Conservation (phyloP, 2,113 vertebrate genomes). For the Anolis sagrei region DNA sequence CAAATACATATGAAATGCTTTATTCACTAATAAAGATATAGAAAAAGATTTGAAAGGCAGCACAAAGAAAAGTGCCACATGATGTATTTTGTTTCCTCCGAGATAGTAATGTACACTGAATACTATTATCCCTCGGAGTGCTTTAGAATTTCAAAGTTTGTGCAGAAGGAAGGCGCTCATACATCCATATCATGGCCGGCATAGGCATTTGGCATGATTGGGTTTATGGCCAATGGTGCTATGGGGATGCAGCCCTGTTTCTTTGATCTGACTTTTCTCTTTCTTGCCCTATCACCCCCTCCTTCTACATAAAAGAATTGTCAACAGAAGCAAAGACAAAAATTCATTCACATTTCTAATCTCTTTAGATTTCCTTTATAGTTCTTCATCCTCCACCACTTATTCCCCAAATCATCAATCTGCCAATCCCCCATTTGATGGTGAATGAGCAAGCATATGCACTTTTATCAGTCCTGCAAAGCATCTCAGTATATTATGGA, state of each 20-base stretch:
- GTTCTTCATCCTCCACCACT: not conserved
- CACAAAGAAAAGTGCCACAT: conserved; percentile 9
- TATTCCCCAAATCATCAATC: not conserved
- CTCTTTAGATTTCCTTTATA: not conserved
- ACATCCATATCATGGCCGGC: conserved; percentile 28
- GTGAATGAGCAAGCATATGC: not conserved
- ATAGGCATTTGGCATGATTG: not conserved
- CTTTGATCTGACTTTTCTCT: not conserved
- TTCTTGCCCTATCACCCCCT: not conserved
- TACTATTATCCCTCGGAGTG: conserved; percentile 65
- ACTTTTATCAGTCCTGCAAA: not conserved
- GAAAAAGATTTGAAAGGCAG: conserved; percentile 18
- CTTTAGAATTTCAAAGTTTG: conserved; percentile 66
- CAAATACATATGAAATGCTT: conserved; percentile 18
- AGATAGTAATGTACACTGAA: conserved; percentile 57
- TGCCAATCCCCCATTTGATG: not conserved
- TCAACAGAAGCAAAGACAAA: not conserved
- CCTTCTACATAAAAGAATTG: not conserved
- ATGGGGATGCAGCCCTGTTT: too few species aligned
- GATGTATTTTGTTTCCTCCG: conserved; percentile 68
- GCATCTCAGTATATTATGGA: not conserved
- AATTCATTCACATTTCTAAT: too few species aligned
- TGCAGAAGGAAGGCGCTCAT: conserved; percentile 64
- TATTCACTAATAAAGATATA: conserved; percentile 8
- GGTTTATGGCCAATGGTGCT: not conserved